Percentiles rank a stretch among this genome's conserved stretches.
These are phyloP conservation scores for Pseudopodoces humilis DNA, from an alignment of 2,113 vertebrate species.

Conservation along the genomic window DNA sequence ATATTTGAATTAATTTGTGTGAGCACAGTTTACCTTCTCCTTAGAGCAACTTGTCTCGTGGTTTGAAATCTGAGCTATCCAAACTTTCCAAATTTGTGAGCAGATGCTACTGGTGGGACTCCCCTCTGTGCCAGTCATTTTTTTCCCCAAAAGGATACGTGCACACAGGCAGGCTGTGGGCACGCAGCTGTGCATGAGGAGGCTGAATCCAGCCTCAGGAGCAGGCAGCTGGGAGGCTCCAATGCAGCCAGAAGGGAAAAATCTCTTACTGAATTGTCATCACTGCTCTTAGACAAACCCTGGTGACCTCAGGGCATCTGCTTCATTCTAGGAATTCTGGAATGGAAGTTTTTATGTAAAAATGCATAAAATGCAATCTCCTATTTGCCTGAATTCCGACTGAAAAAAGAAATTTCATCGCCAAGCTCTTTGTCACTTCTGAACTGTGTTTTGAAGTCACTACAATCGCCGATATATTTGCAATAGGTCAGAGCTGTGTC, in stretches of 20 bases:
- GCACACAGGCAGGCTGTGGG: not conserved
- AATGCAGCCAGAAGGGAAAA: not conserved
- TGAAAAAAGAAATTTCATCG: not conserved
- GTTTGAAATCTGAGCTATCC: slow-evolving; percentile 22
- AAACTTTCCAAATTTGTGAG: slow-evolving; percentile 26
- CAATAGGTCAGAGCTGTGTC: not conserved
- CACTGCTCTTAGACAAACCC: not conserved
- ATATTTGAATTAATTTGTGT: slow-evolving; percentile 30
- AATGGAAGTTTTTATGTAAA: not conserved
- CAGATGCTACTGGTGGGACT: slow-evolving; percentile 26
- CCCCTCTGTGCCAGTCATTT: slow-evolving; percentile 18
- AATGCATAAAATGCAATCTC: not conserved
- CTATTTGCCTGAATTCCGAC: not conserved
- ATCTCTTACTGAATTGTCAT: not conserved
- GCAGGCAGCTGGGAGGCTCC: not conserved
- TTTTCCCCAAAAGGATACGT: not conserved
- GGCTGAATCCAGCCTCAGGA: not conserved
- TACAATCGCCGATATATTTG: not conserved
- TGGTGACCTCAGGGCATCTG: not conserved
- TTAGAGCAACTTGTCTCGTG: not conserved
- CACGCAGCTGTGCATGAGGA: fast-evolving
- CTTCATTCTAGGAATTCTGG: not conserved
- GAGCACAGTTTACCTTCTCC: not conserved
- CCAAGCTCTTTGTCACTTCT: not conserved
- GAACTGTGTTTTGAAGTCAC: not conserved